Evolutionary conservation across 2,888 invertebrate genomes (phyloP).

Genomic region (Allophyes oxyacanthae): DNA sequence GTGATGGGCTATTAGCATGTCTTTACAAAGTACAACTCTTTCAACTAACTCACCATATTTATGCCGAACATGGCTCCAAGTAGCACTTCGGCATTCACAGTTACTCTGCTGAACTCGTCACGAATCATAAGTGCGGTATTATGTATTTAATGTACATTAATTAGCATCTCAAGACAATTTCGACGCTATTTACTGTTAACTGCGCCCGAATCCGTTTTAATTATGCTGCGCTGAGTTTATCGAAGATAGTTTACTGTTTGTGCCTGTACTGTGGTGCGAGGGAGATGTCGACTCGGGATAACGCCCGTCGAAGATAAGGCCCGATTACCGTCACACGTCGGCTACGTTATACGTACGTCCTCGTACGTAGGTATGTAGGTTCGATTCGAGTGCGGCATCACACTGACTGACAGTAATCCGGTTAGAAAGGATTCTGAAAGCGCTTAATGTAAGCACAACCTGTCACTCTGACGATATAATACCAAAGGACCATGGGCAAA

Average conservation of each 20-base stretch:
- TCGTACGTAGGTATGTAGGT: not conserved
- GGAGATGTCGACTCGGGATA: slow-evolving; percentile 5
- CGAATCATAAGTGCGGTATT: slow-evolving; percentile 39
- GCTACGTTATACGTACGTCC: too few relatives aligned
- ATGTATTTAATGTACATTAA: slow-evolving; percentile 17
- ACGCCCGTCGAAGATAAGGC: slow-evolving; percentile 10
- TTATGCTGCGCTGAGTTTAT: not conserved
- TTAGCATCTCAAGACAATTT: slow-evolving; percentile 27
- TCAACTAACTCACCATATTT: slow-evolving; percentile 18
- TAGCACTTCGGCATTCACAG: slow-evolving; percentile 29
- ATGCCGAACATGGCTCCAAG: slow-evolving; percentile 34
- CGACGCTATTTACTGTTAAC: slow-evolving; percentile 2
- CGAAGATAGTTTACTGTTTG: not conserved
- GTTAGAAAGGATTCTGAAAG: slow-evolving; percentile 22
- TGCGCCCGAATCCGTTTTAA: slow-evolving; percentile 2
- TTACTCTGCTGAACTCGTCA: slow-evolving; percentile 23
- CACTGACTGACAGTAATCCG: slow-evolving; percentile 35
- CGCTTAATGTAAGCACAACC: slow-evolving; percentile 16
- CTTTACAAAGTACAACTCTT: slow-evolving; percentile 10
- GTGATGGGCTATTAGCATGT: slow-evolving; percentile 7
- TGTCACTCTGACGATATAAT: slow-evolving; percentile 27
- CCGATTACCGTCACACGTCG: not conserved
- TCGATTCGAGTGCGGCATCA: slow-evolving; percentile 3
- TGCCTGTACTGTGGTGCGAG: not conserved
- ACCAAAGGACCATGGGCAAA: too few relatives aligned